A percentile compares a stretch with the other conserved stretches of the same genome.
phyloP scores from a whole-genome alignment of 2,888 invertebrate genomes.

The Andricus quercusramuli region DNA sequence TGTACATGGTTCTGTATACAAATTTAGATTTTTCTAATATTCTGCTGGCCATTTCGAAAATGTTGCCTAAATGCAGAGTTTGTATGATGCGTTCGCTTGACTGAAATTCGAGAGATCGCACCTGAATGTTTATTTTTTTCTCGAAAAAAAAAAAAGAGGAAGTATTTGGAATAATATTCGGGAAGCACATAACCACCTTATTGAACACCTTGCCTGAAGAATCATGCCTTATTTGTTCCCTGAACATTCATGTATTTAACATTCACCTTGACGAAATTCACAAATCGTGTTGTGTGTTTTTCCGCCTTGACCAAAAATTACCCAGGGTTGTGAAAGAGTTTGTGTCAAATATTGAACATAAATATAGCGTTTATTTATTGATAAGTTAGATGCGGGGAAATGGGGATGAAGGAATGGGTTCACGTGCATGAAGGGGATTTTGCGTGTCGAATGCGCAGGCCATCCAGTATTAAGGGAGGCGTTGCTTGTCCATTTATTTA shows the following conservation, averaged over 20 bases:
- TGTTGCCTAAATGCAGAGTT: too few species aligned
- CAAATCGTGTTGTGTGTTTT: background rate
- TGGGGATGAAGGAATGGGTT: background rate
- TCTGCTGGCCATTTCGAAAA: background rate
- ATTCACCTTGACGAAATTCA: background rate
- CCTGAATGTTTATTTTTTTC: background rate
- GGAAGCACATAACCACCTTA: background rate
- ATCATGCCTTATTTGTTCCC: background rate
- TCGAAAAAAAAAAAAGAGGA: background rate
- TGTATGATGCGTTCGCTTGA: too few species aligned
- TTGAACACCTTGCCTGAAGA: background rate
- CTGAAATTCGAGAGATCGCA: background rate
- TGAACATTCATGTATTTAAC: background rate
- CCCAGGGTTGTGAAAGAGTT: background rate
- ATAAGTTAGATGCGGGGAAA: constrained; percentile 21
- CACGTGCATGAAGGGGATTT: background rate
- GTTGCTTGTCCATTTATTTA: constrained; percentile 40
- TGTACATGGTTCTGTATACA: background rate
- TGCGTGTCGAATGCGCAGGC: constrained; percentile 30
- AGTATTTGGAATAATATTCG: too few species aligned
- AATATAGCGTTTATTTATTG: constrained; percentile 23
- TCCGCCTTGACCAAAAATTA: background rate
- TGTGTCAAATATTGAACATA: constrained; percentile 18
- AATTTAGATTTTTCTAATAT: background rate
- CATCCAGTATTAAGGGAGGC: constrained; percentile 26